Evolutionary conservation across 2,888 invertebrate species (phyloP), one percentile per base, ranked within the genome.

Genomic region (Coelopa pilipes): DNA sequence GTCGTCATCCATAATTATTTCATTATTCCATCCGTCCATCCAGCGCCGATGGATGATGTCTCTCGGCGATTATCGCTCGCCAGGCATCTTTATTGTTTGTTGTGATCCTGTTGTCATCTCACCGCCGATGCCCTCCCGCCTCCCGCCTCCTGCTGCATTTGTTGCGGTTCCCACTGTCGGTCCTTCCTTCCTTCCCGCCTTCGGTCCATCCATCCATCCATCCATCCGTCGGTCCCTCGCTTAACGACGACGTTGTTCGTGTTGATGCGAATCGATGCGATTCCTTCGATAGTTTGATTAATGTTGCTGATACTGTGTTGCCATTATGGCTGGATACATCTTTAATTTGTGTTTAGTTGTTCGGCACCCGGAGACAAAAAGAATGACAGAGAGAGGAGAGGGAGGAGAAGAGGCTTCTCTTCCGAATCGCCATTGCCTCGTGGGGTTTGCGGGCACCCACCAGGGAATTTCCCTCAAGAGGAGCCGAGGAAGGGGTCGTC

Each of bases 1-100:
- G 47, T 57, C 59, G 9, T 47, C 57, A 24, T 17, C 55, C 55
- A 71, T 71, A 71, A 71, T 71, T 71, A 71, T 71, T 71, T 71
- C 71, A 71, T 71, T 71, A 17, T 55, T 34, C 55, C 19, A 11
- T 71, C 50, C 24, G 59, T 12, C 59, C 57, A 57, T 69, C 69
- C 45, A 53, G 10, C 63, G 53, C 50, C 50, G 70, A 55, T 71
- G 21, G 53, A 53, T 53, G 53, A 53, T 70, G 60, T 60, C 49
- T 68, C 45, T 45, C 55, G 19, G 73, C 73, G 76, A 74, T 77
- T 78, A 78, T 78, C 78, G 47, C 72, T 74, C 74, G 78, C 74
- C 77, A 78, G 75, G 75, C 78, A 78, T 78, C 75, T 78, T 78
- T 76, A 78, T 78, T 77, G 76, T 78, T 77, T 78, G 74, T 77